Percentiles rank a stretch among this genome's conserved stretches.
Evolutionary conservation across 2,113 vertebrate genomes (phyloP).

Genomic region (Phalacrocorax carbo): DNA sequence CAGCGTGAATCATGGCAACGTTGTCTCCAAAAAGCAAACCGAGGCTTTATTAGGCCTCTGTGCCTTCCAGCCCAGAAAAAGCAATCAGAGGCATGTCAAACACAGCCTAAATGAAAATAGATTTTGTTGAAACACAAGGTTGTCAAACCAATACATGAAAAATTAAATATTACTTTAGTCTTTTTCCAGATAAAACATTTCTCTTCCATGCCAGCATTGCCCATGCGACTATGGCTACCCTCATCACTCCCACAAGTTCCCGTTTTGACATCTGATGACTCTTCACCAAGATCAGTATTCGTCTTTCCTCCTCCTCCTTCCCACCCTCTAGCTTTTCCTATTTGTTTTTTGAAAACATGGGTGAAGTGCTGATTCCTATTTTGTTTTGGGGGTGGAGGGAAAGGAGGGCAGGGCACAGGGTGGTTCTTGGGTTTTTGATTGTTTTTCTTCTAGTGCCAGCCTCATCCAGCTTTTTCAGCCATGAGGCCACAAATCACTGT

Average conservation of each 20-base stretch:
- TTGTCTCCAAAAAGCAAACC: not conserved
- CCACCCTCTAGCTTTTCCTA: not conserved
- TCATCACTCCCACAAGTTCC: not conserved
- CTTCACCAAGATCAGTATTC: not conserved
- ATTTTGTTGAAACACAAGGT: not conserved
- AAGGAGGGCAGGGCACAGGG: not conserved
- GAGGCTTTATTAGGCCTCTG: not conserved
- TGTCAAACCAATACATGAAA: not conserved
- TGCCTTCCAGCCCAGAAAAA: not conserved
- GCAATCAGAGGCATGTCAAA: not conserved
- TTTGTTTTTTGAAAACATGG: not conserved
- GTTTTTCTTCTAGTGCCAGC: not conserved
- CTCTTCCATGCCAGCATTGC: not conserved
- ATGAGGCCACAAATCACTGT: conserved; percentile 3
- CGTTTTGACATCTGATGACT: not conserved
- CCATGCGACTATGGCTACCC: not conserved
- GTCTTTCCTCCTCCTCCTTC: not conserved
- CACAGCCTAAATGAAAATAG: not conserved
- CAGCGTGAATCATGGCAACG: not conserved
- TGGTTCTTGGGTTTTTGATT: not conserved
- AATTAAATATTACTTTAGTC: not conserved
- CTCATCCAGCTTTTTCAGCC: not conserved
- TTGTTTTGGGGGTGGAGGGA: not conserved
- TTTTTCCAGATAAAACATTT: not conserved
- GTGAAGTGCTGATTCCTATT: not conserved